Conservation (phyloP, 2,797 vertebrate genomes). For the Eulemur mongoz region DNA sequence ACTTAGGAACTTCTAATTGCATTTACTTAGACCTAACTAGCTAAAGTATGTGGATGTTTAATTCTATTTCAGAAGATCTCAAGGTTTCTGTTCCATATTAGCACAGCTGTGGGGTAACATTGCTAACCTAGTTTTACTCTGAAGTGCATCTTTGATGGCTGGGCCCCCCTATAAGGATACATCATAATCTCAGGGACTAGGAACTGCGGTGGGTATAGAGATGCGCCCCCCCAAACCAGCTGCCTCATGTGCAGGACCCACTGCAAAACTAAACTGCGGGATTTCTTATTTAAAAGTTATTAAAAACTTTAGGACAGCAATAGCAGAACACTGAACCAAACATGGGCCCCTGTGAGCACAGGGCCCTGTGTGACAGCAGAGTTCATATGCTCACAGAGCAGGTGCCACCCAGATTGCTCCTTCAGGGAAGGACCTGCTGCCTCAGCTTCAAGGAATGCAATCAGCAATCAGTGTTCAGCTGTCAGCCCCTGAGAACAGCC, state of each 20-base stretch:
- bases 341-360: neutral
- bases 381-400: neutral
- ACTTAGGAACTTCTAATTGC: conserved; percentile 3
- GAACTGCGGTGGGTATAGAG: neutral
- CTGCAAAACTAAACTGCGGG: neutral
- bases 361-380: accelerated
- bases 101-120: no score
- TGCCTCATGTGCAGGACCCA: neutral
- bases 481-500: neutral
- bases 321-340: neutral
- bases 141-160: neutral
- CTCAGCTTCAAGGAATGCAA: neutral
- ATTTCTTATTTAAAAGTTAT: neutral
- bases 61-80: neutral
- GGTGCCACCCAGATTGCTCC: neutral
- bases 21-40: conserved; percentile 29
- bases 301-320: neutral
- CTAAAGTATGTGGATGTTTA: conserved; percentile 17
- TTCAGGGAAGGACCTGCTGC: neutral
- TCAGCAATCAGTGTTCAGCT: neutral
- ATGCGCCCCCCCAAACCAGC: accelerated
- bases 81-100: neutral
- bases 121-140: neutral
- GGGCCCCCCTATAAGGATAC: neutral
- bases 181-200: neutral